phyloP scores from a whole-genome alignment of 2,888 invertebrate genomes.

The Caenorhabditis wallacei region DNA sequence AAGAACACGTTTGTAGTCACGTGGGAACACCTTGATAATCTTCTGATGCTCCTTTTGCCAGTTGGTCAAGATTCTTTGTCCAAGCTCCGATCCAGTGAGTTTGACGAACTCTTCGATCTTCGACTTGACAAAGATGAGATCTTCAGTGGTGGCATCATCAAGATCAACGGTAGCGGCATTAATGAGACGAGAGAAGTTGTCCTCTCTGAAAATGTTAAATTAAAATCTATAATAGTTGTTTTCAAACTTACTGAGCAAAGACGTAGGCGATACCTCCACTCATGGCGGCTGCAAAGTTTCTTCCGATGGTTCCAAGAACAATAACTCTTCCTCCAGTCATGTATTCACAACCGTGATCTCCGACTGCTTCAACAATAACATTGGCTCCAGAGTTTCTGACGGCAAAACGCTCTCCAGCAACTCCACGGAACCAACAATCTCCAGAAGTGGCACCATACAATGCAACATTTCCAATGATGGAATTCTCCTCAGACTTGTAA shows the following conservation, averaged over 20 bases:
- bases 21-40: slow-evolving; percentile 97
- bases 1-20: slow-evolving; percentile 94
- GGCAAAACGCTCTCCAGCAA: slow-evolving; percentile 98
- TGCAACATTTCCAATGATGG: slow-evolving; percentile 98
- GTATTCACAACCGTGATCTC: slow-evolving; percentile 99
- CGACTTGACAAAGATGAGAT: slow-evolving; percentile 89
- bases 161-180: slow-evolving; percentile 97
- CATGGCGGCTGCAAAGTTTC: slow-evolving; percentile 99
- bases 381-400: slow-evolving; percentile 97
- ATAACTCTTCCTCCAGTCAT: slow-evolving; percentile 93
- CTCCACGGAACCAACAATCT: slow-evolving; percentile 89
- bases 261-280: slow-evolving; percentile 97
- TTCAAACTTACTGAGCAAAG: slow-evolving; percentile 87
- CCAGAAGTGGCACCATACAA: slow-evolving; percentile 97
- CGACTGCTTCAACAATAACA: slow-evolving; percentile 97
- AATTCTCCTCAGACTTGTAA: slow-evolving; percentile 94
- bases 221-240: not conserved
- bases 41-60: slow-evolving; percentile 90
- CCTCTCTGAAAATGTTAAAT: slow-evolving; percentile 86
- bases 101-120: slow-evolving; percentile 91
- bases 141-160: slow-evolving; percentile 89
- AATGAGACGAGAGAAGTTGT: slow-evolving; percentile 86
- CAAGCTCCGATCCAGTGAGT: slow-evolving; percentile 92
- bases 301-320: slow-evolving; percentile 94
- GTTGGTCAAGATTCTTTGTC: slow-evolving; percentile 89